Percentiles rank a stretch among this genome's conserved stretches.
Evolutionary conservation across 2,888 invertebrate genomes (phyloP).

Genomic region (Drosophila colorata): DNA sequence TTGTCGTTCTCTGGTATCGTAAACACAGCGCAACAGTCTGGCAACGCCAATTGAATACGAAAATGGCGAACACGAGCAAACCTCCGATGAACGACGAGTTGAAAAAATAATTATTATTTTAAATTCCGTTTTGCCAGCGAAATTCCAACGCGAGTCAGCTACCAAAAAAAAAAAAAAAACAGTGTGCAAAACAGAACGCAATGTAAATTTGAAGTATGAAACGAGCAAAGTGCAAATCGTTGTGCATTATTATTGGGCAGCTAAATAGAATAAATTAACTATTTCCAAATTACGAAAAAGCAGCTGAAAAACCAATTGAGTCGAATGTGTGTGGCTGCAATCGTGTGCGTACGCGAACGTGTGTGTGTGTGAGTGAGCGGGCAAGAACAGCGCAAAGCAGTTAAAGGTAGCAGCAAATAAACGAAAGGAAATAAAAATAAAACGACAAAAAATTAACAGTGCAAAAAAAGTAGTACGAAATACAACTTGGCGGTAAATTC

Average conservation of each 20-base stretch:
- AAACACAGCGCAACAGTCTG: conserved; percentile 44
- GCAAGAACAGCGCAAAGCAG: conserved; percentile 36
- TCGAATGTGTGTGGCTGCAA: conserved; percentile 53
- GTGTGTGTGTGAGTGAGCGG: conserved; percentile 46
- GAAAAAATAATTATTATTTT: conserved; percentile 84
- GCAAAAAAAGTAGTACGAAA: conserved; percentile 42
- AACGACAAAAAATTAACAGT: conserved; percentile 45
- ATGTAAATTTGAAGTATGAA: conserved; percentile 47
- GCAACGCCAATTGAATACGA: conserved; percentile 65
- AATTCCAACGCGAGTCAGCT: conserved; percentile 77
- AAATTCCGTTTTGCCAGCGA: conserved; percentile 83
- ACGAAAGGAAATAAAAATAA: conserved; percentile 71
- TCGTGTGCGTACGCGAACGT: conserved; percentile 54
- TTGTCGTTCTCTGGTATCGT: conserved; percentile 4
- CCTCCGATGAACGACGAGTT: conserved; percentile 80
- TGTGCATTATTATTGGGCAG: conserved; percentile 43
- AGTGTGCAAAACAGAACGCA: conserved; percentile 50
- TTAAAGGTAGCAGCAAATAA: conserved; percentile 58
- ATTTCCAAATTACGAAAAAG: conserved; percentile 73
- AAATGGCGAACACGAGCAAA: conserved; percentile 82
- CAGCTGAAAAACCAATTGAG: conserved; percentile 69
- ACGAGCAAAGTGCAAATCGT: conserved; percentile 60
- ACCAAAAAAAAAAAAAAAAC: conserved; percentile 31
- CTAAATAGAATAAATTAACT: conserved; percentile 70
- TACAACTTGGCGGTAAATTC: conserved; percentile 74